These are phyloP conservation scores for Catotricha subobsoleta DNA, from an alignment of 2,888 invertebrate genomes.

Conservation along the genomic window DNA sequence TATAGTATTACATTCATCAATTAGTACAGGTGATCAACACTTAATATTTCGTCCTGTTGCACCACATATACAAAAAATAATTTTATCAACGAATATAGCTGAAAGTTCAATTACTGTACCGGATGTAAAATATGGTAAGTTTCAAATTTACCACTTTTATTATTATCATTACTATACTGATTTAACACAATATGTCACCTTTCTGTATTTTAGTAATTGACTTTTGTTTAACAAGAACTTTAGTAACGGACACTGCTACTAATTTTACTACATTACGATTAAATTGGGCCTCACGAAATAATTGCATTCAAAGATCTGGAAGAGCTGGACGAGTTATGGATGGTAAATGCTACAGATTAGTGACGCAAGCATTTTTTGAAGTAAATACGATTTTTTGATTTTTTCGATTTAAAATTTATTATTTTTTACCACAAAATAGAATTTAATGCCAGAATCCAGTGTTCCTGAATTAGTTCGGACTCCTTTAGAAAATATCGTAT, in stretches of 20 bases:
- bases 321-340: constrained; percentile 70
- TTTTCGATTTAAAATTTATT: neutral
- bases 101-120: constrained; percentile 85
- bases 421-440: constrained; percentile 19
- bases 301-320: constrained; percentile 60
- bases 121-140: constrained; percentile 49
- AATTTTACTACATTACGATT: constrained; percentile 49
- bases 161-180: no score
- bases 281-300: constrained; percentile 77
- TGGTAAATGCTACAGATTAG: constrained; percentile 70
- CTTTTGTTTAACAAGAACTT: constrained; percentile 75
- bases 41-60: constrained; percentile 17
- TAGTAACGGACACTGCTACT: constrained; percentile 55
- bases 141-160: no score
- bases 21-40: neutral
- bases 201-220: constrained; percentile 50
- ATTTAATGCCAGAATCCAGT: constrained; percentile 35
- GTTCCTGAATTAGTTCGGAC: constrained; percentile 62
- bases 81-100: constrained; percentile 79
- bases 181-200: no score
- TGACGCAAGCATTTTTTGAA: constrained; percentile 51
- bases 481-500: constrained; percentile 61
- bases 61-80: constrained; percentile 57
- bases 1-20: neutral
- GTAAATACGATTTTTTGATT: constrained; percentile 37